These are phyloP conservation scores for Eudyptes chrysolophus DNA, from an alignment of 2,113 vertebrate genomes.

Conservation along the genomic window DNA sequence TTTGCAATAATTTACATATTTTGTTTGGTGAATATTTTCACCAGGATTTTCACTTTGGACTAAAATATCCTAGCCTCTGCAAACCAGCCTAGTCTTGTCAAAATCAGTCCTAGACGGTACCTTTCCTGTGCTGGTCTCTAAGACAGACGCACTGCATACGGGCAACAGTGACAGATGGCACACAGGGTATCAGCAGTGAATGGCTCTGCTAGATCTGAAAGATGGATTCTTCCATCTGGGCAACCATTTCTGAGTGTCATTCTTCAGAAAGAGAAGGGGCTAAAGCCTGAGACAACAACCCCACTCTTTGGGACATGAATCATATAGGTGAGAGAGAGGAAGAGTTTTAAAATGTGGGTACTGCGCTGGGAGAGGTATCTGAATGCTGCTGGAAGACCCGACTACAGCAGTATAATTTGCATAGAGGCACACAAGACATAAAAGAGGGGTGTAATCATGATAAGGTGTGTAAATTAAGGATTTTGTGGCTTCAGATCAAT, in stretches of 20 bases:
- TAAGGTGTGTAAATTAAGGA: neutral
- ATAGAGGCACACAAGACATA: neutral
- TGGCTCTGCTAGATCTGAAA: neutral
- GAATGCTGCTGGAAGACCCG: neutral
- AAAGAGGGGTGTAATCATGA: neutral
- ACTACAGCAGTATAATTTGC: neutral
- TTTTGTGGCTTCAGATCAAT: neutral
- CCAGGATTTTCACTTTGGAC: neutral
- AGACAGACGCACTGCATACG: neutral
- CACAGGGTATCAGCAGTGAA: neutral
- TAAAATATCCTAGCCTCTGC: neutral
- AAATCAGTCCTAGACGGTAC: neutral
- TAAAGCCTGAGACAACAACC: neutral
- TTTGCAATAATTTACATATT: neutral
- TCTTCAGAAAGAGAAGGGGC: neutral
- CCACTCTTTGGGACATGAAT: neutral
- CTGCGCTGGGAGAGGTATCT: neutral
- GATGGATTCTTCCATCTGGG: neutral
- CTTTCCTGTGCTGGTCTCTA: neutral
- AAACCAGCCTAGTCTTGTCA: neutral
- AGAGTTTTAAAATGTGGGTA: neutral
- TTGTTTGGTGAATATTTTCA: neutral
- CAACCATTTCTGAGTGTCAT: neutral
- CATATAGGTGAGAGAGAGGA: fast-evolving
- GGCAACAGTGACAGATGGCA: neutral